Percentiles rank a stretch among this genome's conserved stretches.
These are phyloP conservation scores for Portunus trituberculatus DNA, from an alignment of 1,140 invertebrate genomes.

Conservation along the genomic window DNA sequence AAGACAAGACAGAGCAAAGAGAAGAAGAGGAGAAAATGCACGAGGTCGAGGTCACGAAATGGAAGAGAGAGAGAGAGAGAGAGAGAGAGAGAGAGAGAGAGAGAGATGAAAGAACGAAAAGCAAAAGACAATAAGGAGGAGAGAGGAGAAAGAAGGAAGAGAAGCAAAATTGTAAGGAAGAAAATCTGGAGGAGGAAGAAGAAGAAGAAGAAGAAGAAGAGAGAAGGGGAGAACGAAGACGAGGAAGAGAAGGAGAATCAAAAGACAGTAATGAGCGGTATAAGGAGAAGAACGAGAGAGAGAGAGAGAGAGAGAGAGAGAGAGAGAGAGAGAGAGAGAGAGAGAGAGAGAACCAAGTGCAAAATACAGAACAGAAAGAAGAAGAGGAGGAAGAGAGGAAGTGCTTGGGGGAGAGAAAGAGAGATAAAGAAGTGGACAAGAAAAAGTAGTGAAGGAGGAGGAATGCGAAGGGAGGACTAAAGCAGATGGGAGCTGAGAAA, in stretches of 20 bases:
- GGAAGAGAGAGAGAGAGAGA: background rate
- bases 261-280: background rate
- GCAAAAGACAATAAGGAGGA: background rate
- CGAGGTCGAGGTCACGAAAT: background rate
- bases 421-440: too few species aligned
- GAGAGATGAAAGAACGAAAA: background rate
- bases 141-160: background rate
- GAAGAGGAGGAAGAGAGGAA: background rate
- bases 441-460: too few species aligned
- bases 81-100: constrained; percentile 15
- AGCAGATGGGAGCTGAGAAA: too few species aligned
- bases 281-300: background rate
- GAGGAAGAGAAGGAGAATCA: too few species aligned
- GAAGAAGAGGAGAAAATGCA: background rate
- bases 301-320: constrained; percentile 29
- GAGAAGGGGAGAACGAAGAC: background rate
- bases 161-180: too few species aligned
- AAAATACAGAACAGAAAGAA: background rate
- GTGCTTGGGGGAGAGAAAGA: too few species aligned
- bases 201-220: too few species aligned
- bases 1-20: background rate
- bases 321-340: constrained; percentile 27
- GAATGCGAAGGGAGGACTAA: too few species aligned
- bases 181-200: background rate
- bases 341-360: background rate